A percentile compares a stretch with the other conserved stretches of the same genome.
Conservation (phyloP, 2,113 vertebrate species). For the Tonatia bakeri region DNA sequence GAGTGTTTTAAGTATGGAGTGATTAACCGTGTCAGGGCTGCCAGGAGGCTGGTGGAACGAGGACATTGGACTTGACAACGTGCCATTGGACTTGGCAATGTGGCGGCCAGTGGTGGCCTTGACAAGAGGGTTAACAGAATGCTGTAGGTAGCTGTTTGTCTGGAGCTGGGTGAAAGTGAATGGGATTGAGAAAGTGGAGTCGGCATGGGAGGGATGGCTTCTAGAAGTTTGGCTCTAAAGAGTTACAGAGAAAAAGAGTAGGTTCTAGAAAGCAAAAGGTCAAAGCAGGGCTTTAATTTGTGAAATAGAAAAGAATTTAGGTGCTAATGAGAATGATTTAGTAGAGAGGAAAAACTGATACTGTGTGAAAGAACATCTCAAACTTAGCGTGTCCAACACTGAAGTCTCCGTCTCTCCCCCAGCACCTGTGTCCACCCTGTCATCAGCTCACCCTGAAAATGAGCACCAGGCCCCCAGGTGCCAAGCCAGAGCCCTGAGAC, state of each 20-base stretch:
- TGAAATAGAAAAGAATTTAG: not conserved
- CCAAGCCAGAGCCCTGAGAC: not conserved
- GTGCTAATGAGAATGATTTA: not conserved
- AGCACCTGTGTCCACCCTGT: too few relatives aligned
- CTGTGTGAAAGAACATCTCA: not conserved
- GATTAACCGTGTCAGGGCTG: fast-evolving
- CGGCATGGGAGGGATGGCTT: not conserved
- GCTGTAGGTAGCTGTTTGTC: not conserved
- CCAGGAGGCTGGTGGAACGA: not conserved
- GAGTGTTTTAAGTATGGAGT: not conserved
- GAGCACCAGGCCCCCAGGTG: not conserved
- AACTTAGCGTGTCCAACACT: not conserved
- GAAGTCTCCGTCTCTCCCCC: not conserved
- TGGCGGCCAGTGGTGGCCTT: not conserved
- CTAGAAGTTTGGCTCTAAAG: not conserved
- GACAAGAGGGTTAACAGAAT: not conserved
- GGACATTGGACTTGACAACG: not conserved
- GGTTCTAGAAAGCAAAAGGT: not conserved
- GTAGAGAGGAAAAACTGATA: not conserved
- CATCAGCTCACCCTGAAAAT: not conserved
- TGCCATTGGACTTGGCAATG: not conserved
- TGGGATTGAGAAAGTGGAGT: not conserved
- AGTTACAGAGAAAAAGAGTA: not conserved
- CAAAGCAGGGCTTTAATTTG: not conserved
- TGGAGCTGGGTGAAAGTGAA: not conserved